Conservation (phyloP, 1,140 invertebrate genomes). For the Lineus longissimus region DNA sequence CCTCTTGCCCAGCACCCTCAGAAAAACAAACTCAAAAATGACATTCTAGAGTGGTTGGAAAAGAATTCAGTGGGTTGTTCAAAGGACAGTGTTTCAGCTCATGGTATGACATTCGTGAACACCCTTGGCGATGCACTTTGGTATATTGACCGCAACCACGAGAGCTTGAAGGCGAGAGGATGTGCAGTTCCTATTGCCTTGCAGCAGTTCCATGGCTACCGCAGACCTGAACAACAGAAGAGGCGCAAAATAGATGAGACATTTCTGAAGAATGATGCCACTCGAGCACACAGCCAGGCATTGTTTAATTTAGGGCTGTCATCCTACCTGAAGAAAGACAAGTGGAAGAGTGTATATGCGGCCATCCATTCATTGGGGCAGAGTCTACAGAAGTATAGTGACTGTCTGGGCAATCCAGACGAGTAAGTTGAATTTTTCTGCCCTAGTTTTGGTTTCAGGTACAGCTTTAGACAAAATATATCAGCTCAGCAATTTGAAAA, state of each 20-base stretch:
- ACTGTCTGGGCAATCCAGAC: no score
- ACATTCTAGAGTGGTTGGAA: neutral
- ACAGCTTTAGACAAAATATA: no score
- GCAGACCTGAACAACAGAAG: neutral
- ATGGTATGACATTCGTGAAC: neutral
- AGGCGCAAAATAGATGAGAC: neutral
- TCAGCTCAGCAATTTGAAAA: no score
- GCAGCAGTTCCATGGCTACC: neutral
- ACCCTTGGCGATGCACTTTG: neutral
- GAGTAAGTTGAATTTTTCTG: no score
- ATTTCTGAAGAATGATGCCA: neutral
- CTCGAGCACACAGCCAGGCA: neutral
- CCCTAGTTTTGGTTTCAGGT: no score
- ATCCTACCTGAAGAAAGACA: neutral
- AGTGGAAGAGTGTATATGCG: neutral
- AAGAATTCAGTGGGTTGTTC: neutral
- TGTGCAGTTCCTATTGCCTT: neutral
- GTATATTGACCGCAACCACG: neutral
- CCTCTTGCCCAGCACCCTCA: neutral
- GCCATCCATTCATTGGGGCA: neutral
- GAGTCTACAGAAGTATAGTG: neutral
- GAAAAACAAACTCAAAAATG: slow-evolving; percentile 5
- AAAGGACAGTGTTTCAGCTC: neutral
- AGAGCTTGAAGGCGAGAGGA: neutral
- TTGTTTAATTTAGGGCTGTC: neutral